A percentile compares a stretch with the other conserved stretches of the same genome.
Conservation (phyloP, 2,797 vertebrate species). For the Amblyraja radiata region DNA sequence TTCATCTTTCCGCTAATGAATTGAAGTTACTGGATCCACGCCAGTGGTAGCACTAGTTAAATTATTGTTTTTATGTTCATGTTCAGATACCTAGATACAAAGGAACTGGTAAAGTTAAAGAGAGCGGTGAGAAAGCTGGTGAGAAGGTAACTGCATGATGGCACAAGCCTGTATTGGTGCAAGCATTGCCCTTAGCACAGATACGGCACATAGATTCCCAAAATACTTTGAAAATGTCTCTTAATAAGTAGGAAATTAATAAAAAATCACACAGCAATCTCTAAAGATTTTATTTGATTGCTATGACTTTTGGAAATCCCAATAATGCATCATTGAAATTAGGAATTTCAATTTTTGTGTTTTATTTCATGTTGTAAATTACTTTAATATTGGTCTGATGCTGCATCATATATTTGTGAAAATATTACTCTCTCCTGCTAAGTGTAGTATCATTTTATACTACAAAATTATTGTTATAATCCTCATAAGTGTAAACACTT, state of each 20-base stretch:
- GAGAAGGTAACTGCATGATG: constrained; percentile 49
- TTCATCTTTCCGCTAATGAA: background rate
- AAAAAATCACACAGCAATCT: background rate
- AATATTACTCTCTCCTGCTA: background rate
- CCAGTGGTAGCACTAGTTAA: constrained; percentile 9
- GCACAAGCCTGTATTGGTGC: background rate
- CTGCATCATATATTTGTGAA: background rate
- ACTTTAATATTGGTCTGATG: background rate
- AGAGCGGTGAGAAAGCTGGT: constrained; percentile 49
- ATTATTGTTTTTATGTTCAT: constrained; percentile 27
- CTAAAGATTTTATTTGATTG: background rate
- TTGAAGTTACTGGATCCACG: background rate
- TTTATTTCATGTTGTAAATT: background rate
- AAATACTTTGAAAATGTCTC: background rate
- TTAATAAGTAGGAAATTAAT: background rate
- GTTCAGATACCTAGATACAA: constrained; percentile 40
- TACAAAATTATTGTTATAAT: background rate
- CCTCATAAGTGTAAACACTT: background rate
- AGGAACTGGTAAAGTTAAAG: constrained; percentile 41
- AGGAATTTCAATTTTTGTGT: background rate
- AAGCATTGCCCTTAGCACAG: background rate
- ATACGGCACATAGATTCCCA: background rate
- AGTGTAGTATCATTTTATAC: too few relatives aligned
- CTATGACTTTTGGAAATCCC: background rate
- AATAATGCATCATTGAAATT: background rate